These are phyloP conservation scores for Saguinus midas DNA, from an alignment of 2,113 vertebrate genomes.

Conservation along the genomic window DNA sequence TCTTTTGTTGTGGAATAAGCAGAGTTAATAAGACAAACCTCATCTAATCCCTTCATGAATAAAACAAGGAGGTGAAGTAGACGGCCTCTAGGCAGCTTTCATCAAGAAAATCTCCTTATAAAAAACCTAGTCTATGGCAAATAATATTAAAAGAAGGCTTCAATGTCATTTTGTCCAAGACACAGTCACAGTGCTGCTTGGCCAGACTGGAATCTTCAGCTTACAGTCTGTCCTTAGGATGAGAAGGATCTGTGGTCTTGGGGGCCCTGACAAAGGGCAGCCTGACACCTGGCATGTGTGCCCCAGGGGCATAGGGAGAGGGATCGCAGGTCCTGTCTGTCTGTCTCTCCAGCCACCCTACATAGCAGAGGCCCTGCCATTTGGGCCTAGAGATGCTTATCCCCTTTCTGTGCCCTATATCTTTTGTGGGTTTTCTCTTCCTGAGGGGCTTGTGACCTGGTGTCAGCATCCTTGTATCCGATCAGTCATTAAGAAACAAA, in stretches of 20 bases:
- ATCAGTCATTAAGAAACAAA: not conserved
- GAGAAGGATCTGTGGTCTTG: not conserved
- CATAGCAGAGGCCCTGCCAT: not conserved
- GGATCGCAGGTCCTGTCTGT: not conserved
- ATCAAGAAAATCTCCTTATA: not conserved
- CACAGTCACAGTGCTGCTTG: not conserved
- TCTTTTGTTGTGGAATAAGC: not conserved
- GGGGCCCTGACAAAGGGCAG: not conserved
- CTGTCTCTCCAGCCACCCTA: not conserved
- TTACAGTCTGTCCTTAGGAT: not conserved
- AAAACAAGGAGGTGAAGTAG: not conserved
- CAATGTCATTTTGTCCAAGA: not conserved
- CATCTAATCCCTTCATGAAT: not conserved
- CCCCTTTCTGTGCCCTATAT: not conserved
- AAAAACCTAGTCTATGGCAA: not conserved
- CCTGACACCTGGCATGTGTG: accelerated
- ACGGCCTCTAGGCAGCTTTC: not conserved
- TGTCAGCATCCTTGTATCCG: not conserved
- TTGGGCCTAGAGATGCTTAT: not conserved
- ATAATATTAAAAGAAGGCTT: not conserved
- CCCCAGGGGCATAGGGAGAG: not conserved
- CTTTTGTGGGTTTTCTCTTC: not conserved
- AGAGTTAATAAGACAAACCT: not conserved
- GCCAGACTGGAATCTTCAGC: not conserved
- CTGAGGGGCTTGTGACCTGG: not conserved